Percentiles rank a stretch among this genome's conserved stretches.
Evolutionary conservation across 1,140 invertebrate species (phyloP).

Genomic region (Zaprionus taronus): DNA sequence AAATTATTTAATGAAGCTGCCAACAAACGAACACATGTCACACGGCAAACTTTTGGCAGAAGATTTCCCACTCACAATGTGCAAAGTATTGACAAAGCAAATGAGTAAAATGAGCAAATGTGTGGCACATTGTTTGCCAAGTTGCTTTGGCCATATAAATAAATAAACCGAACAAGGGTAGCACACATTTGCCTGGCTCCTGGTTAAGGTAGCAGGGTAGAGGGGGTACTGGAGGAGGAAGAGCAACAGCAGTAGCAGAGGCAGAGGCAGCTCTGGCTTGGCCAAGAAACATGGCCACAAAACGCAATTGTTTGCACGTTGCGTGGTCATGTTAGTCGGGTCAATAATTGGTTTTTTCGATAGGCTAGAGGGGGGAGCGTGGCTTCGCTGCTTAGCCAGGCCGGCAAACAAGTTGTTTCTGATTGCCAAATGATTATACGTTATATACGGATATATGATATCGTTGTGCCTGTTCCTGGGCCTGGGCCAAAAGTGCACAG

Average conservation of each 20-base stretch:
- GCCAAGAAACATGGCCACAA: slow-evolving; percentile 59
- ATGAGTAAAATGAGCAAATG: slow-evolving; percentile 69
- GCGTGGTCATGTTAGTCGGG: slow-evolving; percentile 77
- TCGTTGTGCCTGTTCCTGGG: background rate
- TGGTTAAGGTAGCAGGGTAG: background rate
- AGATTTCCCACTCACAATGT: slow-evolving; percentile 54
- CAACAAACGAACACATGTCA: slow-evolving; percentile 40
- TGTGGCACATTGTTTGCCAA: slow-evolving; percentile 61
- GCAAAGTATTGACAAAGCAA: slow-evolving; percentile 76
- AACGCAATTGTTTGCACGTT: slow-evolving; percentile 77
- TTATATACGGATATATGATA: slow-evolving; percentile 31
- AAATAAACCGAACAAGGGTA: slow-evolving; percentile 75
- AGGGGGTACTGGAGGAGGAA: background rate
- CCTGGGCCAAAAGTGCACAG: slow-evolving; percentile 19
- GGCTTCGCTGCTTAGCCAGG: no score
- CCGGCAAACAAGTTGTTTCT: slow-evolving; percentile 73
- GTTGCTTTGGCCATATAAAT: slow-evolving; percentile 63
- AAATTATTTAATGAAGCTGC: slow-evolving; percentile 65
- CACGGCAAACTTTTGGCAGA: slow-evolving; percentile 59
- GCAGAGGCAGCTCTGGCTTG: slow-evolving; percentile 22
- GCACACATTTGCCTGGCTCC: slow-evolving; percentile 67
- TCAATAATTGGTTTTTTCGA: slow-evolving; percentile 79
- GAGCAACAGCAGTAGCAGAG: background rate
- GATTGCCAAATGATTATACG: slow-evolving; percentile 78
- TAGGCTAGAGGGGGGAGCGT: slow-evolving; percentile 1